Base-by-base conservation (phyloP, 2,113 vertebrate genomes). In the Procavia capensis region DNA sequence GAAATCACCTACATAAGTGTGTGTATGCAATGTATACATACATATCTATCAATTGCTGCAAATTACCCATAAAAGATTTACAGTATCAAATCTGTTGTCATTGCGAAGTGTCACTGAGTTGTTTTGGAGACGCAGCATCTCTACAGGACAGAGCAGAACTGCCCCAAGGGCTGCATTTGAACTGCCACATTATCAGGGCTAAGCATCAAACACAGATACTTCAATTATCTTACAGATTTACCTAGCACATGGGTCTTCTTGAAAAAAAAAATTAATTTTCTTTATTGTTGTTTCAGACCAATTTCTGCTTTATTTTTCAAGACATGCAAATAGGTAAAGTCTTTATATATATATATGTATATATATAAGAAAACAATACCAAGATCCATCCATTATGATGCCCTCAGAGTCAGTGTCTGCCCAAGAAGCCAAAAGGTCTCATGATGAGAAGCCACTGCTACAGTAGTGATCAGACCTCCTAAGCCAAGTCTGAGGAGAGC, bases 181-280 rank as follows among this genome's bases (percentile, higher is more conserved):
- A 54, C 50, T 9, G 50, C 50, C 11, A 16, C 50, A 16, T 16
- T 16, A 54, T 16, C 50, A 54, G 50, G 50, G 50, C 50, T 54
- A 10, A 90, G 45, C 41, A 91, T 39, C 63, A 70, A 94, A 85
- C 78, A 59, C 3, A 82, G 50, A 81, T 36, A 85, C 88, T 88
- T 83, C 96, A 91, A 92, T 92, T 16, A 72, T 57, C 91, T 96
- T 86, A 72, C 34, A 88, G 86, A 45, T 86, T 94, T 66, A 84
- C 22, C 3, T 80, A 70, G 25, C 19, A 86, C 7, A 45, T 41
- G 43, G 45, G 0, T 16, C 50, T 54, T 54, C 17, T 16, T 54
- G 50, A 16, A 54, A 54, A 54, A 50, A 54, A 54, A 54, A 13
- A 16, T 27, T 19, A 83, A 45, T 50, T 63, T 36, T 16, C 43